Conservation (phyloP, 2,113 vertebrate genomes). For the Paralichthys olivaceus region DNA sequence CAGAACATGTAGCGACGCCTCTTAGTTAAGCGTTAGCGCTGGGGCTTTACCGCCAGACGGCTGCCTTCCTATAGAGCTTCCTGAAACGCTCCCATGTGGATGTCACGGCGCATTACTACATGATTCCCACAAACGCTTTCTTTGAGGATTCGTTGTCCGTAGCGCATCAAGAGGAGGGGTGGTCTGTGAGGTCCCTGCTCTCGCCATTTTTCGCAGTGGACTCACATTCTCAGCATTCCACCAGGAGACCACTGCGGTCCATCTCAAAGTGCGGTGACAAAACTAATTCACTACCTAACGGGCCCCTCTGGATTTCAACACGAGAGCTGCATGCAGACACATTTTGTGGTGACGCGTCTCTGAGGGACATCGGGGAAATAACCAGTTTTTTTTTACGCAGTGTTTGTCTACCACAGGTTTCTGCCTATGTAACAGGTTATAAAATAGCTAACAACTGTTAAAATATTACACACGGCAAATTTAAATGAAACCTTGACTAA, state of each 20-base stretch:
- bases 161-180: constrained; percentile 29
- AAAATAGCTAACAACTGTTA: too few species aligned
- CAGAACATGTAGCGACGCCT: constrained; percentile 10
- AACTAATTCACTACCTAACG: constrained; percentile 23
- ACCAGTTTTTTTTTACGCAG: background rate
- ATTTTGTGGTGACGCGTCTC: background rate
- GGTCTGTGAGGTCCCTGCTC: constrained; percentile 24
- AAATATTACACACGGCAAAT: too few species aligned
- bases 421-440: background rate
- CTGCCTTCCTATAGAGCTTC: background rate
- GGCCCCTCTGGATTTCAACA: background rate
- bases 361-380: background rate
- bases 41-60: background rate
- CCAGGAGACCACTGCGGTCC: constrained; percentile 44
- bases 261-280: constrained; percentile 24
- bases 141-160: background rate
- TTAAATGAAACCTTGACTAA: too few species aligned
- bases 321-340: background rate
- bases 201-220: constrained; percentile 39
- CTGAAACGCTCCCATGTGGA: constrained; percentile 27
- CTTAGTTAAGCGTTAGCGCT: constrained; percentile 18
- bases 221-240: constrained; percentile 68
- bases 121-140: constrained; percentile 4
- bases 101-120: constrained; percentile 40
- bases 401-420: background rate